Base-by-base conservation (phyloP, 2,113 vertebrate genomes). In the Nesogale talazaci region DNA sequence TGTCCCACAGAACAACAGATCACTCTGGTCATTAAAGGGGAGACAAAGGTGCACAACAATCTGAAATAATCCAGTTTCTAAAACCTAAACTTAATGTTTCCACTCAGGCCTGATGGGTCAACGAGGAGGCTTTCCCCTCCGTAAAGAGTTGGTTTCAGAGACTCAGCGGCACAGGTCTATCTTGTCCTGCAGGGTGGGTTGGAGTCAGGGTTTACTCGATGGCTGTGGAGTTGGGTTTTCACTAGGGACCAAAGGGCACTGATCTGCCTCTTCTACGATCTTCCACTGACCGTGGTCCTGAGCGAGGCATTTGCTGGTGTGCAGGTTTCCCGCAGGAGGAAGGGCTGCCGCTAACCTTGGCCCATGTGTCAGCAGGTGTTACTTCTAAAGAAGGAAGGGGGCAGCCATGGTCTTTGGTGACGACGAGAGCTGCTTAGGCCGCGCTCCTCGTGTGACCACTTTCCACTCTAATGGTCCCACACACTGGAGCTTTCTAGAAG, bases 1-100 rank as follows among this genome's bases (percentile, higher is more conserved):
- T 0, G 0, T 0, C 9, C 1, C 61, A 34, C 0, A 12, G 2
- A 40, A 8, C 46, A 89, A 36, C 36, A 67, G 12, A 17, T 1
- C 57, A 29, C 1, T 79, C n/a, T 56, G 38, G 56, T 74, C 27
- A n/a, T 4, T 8, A 23, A 34, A 31, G 16, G 70, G 40, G 38
- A 76, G n/a, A 46, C 14, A 52, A 52, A 52, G 46, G 46, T 52
- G 9, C 46, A 8, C 74, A 25, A 19, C 29, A 56, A 56, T 52
- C 1, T 17, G 42, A 57, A 86, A 65, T 36, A 36, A 83, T 12
- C 23, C 16, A 4, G n/a, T 81, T 61, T 83, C 46, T 52, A 83
- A 46, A 34, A n/a, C 31, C 65, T 77, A 65, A 15, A 74, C 27
- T 23, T 11, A n/a, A 59, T 10, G 16, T 23, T 63, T 31, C 76